phyloP scores from a whole-genome alignment of 1,140 invertebrate species.

The Drosophila sproati region DNA sequence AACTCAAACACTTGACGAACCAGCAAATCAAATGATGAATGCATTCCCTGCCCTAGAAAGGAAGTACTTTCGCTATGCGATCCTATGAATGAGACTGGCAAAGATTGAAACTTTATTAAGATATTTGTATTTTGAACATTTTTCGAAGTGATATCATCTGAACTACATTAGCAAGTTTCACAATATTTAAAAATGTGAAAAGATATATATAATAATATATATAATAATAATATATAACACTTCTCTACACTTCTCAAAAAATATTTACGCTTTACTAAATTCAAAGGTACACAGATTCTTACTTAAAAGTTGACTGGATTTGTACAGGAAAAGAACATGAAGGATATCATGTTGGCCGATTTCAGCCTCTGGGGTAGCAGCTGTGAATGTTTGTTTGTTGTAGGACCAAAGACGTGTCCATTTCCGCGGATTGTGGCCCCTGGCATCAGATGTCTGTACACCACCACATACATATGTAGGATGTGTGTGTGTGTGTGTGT shows the following conservation, averaged over 20 bases:
- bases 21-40: slow-evolving; percentile 31
- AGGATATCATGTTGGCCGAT: slow-evolving; percentile 7
- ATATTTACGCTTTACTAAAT: no score
- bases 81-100: no score
- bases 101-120: no score
- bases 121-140: no score
- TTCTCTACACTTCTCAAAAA: no score
- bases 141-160: no score
- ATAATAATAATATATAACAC: no score
- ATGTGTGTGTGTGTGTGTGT: not conserved
- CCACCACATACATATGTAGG: not conserved
- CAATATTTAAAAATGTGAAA: no score
- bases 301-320: no score
- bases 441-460: slow-evolving; percentile 45
- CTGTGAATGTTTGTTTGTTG: slow-evolving; percentile 25
- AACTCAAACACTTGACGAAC: slow-evolving; percentile 10
- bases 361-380: not conserved
- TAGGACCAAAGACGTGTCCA: slow-evolving; percentile 37
- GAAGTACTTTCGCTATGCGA: not conserved
- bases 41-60: not conserved
- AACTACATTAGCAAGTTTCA: no score
- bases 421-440: slow-evolving; percentile 35
- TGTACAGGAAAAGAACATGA: not conserved
- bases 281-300: no score
- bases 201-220: no score